These are phyloP conservation scores for Bicyclus anynana DNA, from an alignment of 1,140 invertebrate genomes.

Conservation along the genomic window DNA sequence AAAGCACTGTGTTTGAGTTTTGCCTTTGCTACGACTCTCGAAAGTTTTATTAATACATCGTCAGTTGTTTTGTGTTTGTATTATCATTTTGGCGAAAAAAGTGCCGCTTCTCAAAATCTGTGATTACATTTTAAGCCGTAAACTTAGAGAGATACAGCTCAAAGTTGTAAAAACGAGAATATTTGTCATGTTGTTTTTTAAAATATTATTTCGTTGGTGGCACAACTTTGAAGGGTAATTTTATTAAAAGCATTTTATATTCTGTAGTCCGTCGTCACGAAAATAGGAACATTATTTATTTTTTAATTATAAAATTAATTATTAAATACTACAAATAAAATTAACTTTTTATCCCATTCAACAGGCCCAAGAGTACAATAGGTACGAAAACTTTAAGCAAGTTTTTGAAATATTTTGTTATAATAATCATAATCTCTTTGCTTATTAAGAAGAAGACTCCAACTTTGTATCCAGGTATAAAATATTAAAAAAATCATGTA, in stretches of 20 bases:
- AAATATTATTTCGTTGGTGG: conserved; percentile 9
- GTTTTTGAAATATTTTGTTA: too few species aligned
- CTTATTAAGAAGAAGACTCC: too few species aligned
- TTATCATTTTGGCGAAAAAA: conserved; percentile 22
- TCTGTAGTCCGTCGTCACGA: neutral
- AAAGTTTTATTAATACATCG: conserved; percentile 39
- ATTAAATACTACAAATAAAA: too few species aligned
- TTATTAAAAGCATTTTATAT: conserved; percentile 3
- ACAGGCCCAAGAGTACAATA: too few species aligned
- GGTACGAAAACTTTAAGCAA: too few species aligned
- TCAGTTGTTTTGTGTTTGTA: conserved; percentile 24
- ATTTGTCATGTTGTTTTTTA: conserved; percentile 6
- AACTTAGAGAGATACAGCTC: neutral
- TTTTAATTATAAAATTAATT: too few species aligned
- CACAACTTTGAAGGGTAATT: conserved; percentile 10
- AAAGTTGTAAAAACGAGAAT: neutral
- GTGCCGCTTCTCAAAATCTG: neutral
- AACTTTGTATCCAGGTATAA: too few species aligned
- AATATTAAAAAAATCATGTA: too few species aligned
- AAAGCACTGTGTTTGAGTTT: conserved; percentile 33
- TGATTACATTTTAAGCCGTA: conserved; percentile 4
- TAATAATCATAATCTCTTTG: too few species aligned
- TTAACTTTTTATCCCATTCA: too few species aligned
- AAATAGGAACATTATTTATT: neutral
- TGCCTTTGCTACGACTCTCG: conserved; percentile 22